phyloP scores from a whole-genome alignment of 92 coral and sea anemone species.

The Heliopora coerulea region DNA sequence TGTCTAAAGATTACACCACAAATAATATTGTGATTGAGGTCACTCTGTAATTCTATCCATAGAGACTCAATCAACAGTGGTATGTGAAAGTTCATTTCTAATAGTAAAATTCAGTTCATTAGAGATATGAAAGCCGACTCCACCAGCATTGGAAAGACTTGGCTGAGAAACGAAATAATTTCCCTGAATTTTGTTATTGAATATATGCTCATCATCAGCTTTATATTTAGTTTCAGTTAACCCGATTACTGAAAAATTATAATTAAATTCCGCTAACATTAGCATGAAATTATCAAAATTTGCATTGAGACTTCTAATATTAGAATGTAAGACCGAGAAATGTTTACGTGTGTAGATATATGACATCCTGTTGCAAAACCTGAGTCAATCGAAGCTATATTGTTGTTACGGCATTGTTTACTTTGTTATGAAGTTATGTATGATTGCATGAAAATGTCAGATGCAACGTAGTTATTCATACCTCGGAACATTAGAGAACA shows the following conservation, averaged over 20 bases:
- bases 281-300: neutral
- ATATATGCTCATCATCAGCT: neutral
- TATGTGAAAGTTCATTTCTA: conserved; percentile 26
- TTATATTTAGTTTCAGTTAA: neutral
- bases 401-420: no score
- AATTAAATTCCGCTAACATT: neutral
- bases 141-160: conserved; percentile 60
- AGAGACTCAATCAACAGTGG: conserved; percentile 51
- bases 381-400: no score
- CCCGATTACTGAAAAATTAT: neutral
- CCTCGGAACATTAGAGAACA: no score
- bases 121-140: conserved; percentile 46
- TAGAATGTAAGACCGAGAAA: neutral
- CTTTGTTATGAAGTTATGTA: no score
- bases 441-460: no score
- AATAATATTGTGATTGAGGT: conserved; percentile 50
- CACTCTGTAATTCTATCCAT: conserved; percentile 58
- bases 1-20: conserved; percentile 66
- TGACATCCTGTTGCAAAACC: no score
- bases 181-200: conserved; percentile 31
- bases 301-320: neutral
- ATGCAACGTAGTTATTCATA: no score
- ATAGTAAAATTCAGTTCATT: conserved; percentile 28
- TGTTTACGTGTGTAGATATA: no score
- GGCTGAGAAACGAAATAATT: conserved; percentile 49